These are phyloP conservation scores for Denticeps clupeoides DNA, from an alignment of 2,797 vertebrate species.

Conservation along the genomic window DNA sequence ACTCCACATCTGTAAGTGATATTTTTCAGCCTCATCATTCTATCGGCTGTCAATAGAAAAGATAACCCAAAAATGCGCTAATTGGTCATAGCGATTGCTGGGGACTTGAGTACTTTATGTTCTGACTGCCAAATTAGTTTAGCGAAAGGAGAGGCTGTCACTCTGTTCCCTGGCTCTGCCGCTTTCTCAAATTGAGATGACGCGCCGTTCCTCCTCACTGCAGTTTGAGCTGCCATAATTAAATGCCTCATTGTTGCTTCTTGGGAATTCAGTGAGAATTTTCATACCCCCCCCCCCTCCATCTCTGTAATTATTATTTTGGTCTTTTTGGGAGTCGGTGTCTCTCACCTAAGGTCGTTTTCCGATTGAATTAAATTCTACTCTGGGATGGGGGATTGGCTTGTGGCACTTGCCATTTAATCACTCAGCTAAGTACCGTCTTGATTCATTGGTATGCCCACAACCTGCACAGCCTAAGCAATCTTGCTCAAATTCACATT, in stretches of 20 bases:
- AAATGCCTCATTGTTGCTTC: slow-evolving; percentile 65
- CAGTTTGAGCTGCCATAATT: slow-evolving; percentile 55
- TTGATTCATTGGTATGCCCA: background rate
- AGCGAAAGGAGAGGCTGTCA: slow-evolving; percentile 46
- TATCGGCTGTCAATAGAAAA: slow-evolving; percentile 37
- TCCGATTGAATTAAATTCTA: slow-evolving; percentile 47
- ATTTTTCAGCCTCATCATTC: slow-evolving; percentile 51
- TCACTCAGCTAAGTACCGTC: background rate
- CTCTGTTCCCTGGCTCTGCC: slow-evolving; percentile 37
- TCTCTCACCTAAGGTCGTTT: slow-evolving; percentile 53
- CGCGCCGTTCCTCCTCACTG: slow-evolving; percentile 55
- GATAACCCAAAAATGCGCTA: slow-evolving; percentile 46
- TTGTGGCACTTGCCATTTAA: slow-evolving; percentile 23
- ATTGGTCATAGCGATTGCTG: slow-evolving; percentile 57
- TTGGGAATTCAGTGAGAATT: slow-evolving; percentile 62
- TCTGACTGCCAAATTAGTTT: slow-evolving; percentile 58
- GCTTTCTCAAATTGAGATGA: slow-evolving; percentile 58
- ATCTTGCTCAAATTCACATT: background rate
- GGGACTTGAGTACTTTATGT: slow-evolving; percentile 52
- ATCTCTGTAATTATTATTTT: slow-evolving; percentile 60
- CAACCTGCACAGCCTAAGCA: background rate
- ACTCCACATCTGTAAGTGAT: slow-evolving; percentile 32
- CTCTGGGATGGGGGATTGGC: slow-evolving; percentile 12
- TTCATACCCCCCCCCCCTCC: too few species aligned
- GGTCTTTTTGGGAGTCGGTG: slow-evolving; percentile 52